phyloP scores from a whole-genome alignment of 2,797 vertebrate genomes.

The Poecile montanus region DNA sequence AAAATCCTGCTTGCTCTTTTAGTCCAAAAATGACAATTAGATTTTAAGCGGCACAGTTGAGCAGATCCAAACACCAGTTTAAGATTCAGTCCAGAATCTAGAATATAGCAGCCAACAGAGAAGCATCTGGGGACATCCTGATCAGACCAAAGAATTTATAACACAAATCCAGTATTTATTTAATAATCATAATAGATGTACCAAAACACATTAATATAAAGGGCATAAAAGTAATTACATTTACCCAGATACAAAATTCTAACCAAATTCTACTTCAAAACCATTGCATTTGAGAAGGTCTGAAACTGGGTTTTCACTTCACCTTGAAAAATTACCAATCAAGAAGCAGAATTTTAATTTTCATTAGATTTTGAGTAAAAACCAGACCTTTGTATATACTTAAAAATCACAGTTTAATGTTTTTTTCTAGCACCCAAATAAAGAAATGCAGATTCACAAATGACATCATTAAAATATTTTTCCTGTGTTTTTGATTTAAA shows the following conservation, averaged over 20 bases:
- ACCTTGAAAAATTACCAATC: background rate
- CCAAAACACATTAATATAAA: conserved; percentile 21
- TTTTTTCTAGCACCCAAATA: background rate
- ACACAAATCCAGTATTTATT: conserved; percentile 44
- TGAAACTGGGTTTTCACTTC: background rate
- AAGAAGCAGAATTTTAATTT: background rate
- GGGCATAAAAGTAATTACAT: background rate
- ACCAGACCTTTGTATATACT: background rate
- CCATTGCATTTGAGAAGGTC: background rate
- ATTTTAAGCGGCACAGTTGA: conserved; percentile 67
- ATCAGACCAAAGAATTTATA: conserved; percentile 67
- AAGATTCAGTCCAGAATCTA: conserved; percentile 57
- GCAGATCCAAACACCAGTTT: conserved; percentile 54
- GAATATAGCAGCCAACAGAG: conserved; percentile 54
- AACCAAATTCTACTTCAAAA: background rate
- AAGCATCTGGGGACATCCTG: conserved; percentile 44
- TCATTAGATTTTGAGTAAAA: background rate
- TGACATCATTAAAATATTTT: background rate
- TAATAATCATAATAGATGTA: conserved; percentile 54
- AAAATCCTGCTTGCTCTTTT: conserved; percentile 55
- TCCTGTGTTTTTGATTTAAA: background rate
- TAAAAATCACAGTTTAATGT: background rate
- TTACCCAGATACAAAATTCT: background rate
- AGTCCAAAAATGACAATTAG: conserved; percentile 66
- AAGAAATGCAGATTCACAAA: background rate